phyloP scores from a whole-genome alignment of 2,113 vertebrate species.

The Lasiurus cinereus region DNA sequence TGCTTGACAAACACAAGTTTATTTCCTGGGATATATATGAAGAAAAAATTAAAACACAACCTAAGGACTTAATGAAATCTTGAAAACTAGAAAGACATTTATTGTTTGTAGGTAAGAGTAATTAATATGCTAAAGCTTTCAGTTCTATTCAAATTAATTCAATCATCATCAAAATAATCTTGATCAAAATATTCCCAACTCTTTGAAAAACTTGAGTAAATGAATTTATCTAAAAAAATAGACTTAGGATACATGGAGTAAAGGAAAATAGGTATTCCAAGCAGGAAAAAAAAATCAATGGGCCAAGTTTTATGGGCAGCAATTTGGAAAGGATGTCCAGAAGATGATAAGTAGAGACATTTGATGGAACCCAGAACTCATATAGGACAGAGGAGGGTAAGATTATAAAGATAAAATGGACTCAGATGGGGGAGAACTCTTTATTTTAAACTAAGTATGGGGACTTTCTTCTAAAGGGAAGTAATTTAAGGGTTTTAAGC shows the following conservation, averaged over 20 bases:
- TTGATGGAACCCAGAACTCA: background rate
- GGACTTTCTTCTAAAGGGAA: background rate
- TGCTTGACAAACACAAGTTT: background rate
- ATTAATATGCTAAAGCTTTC: background rate
- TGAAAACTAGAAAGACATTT: conserved; percentile 2
- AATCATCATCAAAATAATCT: background rate
- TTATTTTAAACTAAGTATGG: background rate
- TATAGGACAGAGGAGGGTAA: background rate
- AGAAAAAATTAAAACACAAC: background rate
- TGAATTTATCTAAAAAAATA: background rate
- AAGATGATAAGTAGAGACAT: background rate
- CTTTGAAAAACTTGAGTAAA: background rate
- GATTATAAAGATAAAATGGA: background rate
- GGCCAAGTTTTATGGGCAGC: background rate
- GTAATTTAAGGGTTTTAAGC: conserved; percentile 44
- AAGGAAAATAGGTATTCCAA: background rate
- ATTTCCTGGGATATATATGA: background rate
- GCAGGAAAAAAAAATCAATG: background rate
- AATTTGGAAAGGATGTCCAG: background rate
- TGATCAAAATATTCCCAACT: background rate
- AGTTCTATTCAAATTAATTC: conserved; percentile 44
- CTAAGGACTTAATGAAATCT: background rate
- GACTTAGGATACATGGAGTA: background rate
- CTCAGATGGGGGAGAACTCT: background rate
- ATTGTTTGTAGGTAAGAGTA: background rate